Base-by-base conservation (phyloP, 2,113 vertebrate genomes). In the Ardeotis arabs region DNA sequence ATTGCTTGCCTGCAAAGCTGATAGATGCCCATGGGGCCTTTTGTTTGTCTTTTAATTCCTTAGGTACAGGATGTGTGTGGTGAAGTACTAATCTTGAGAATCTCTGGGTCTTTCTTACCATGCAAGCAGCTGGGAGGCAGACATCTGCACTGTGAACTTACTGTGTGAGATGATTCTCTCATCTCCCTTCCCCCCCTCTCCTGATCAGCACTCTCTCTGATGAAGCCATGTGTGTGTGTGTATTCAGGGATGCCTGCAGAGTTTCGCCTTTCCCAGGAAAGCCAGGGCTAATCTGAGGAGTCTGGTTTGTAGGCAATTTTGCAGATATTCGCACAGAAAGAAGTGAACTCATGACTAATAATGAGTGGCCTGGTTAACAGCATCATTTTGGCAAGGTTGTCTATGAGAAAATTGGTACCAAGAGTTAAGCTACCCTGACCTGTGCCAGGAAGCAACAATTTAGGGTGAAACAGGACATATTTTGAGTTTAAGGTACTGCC, bases 311-410 rank as follows among this genome's bases (percentile, higher is more conserved):
- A 37, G 58, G 14, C 12, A 29, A 7, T 24, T 93, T 84, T 75
- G 33, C 47, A 95, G 56, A 72, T 91, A 92, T 95, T 92, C 56
- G 47, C 87, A 91, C 56, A 92, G 69, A 94, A 90, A 18, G 7
- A 67, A 74, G 20, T 7, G 21, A 93, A 52, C 20, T 56, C 29
- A 75, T 33, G 41, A 81, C 28, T 90, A 55, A 60, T 52, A 81
- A 86, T 22, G 16, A 94, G 78, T 75, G 69, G 2, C 10, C 39
- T 84, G 35, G 44, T 49, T 91, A 94, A 75, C 78, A 89, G 25
- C 55, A 63, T 35, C 5, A 8, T 68, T 95, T 82, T 87, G 87
- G 21, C 44, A 78, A 89, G 21, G 16, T n/a, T 64, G 10, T 67
- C 52, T 0, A 1, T 90, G 52, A 78, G 84, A 92, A 95, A 87